A percentile compares a stretch with the other conserved stretches of the same genome.
Conservation (phyloP, 2,888 invertebrate species). For the Diloba caeruleocephala region DNA sequence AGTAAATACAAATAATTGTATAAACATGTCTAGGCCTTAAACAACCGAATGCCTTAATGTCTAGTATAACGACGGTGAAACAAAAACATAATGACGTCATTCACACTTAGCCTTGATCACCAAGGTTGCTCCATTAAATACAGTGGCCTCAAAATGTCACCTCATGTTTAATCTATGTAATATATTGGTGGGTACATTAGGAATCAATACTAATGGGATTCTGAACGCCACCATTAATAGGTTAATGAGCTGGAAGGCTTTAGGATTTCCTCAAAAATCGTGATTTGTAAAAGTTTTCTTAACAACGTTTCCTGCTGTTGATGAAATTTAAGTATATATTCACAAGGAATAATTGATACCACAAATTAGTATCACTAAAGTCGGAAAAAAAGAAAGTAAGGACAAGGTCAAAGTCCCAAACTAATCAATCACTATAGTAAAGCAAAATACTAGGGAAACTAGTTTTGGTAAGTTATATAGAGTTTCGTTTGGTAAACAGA, state of each 20-base stretch:
- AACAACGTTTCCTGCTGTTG: too few relatives aligned
- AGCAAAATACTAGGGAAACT: too few relatives aligned
- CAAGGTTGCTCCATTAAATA: constrained; percentile 32
- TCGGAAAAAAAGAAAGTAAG: too few relatives aligned
- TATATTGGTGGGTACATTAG: background rate
- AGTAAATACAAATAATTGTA: too few relatives aligned
- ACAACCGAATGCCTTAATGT: background rate
- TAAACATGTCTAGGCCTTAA: too few relatives aligned
- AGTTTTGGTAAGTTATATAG: too few relatives aligned
- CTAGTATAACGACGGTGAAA: background rate
- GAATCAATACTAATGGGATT: constrained; percentile 29
- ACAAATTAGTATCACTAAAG: too few relatives aligned
- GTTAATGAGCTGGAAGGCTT: constrained; percentile 10
- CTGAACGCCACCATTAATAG: background rate
- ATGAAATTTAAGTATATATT: too few relatives aligned
- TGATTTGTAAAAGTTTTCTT: background rate
- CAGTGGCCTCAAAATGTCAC: constrained; percentile 22
- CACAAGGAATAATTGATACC: too few relatives aligned
- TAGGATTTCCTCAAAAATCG: background rate
- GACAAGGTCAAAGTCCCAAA: too few relatives aligned
- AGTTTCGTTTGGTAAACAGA: too few relatives aligned
- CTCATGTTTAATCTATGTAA: constrained; percentile 10
- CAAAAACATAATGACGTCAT: constrained; percentile 11
- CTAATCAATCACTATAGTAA: too few relatives aligned
- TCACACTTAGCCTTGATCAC: constrained; percentile 18